Conservation (phyloP, 1,140 invertebrate species). For the Adelges cooleyi region DNA sequence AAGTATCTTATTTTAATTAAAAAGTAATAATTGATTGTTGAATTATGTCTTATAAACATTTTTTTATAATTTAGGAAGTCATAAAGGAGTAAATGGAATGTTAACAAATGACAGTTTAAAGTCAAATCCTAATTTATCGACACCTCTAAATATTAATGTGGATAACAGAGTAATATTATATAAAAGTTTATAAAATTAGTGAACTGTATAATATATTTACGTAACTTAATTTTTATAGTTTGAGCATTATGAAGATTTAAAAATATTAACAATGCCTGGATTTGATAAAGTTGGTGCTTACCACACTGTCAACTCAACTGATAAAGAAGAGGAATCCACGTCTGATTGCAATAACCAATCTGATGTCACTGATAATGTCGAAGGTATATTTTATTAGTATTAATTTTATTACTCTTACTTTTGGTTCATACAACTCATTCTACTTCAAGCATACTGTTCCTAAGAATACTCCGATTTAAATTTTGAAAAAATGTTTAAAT, state of each 20-base stretch:
- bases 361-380: not conserved
- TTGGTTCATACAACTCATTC: too few relatives aligned
- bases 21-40: not conserved
- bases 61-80: not conserved
- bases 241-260: constrained; percentile 7
- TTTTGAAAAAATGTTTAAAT: too few relatives aligned
- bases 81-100: constrained; percentile 16
- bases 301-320: constrained; percentile 2
- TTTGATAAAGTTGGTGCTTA: constrained; percentile 22
- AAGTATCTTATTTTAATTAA: not conserved
- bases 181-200: too few relatives aligned
- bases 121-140: constrained; percentile 14
- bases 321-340: not conserved
- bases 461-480: too few relatives aligned
- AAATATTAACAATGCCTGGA: constrained; percentile 24
- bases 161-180: not conserved
- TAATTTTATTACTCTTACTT: too few relatives aligned
- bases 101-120: constrained; percentile 20
- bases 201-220: too few relatives aligned
- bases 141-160: constrained; percentile 20
- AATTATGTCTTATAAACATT: not conserved
- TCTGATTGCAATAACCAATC: not conserved
- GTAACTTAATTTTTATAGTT: not conserved
- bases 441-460: too few relatives aligned
- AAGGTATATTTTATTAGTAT: constrained; percentile 5